Evolutionary conservation across 2,113 vertebrate species (phyloP).

Genomic region (Emydura subglobosa): DNA sequence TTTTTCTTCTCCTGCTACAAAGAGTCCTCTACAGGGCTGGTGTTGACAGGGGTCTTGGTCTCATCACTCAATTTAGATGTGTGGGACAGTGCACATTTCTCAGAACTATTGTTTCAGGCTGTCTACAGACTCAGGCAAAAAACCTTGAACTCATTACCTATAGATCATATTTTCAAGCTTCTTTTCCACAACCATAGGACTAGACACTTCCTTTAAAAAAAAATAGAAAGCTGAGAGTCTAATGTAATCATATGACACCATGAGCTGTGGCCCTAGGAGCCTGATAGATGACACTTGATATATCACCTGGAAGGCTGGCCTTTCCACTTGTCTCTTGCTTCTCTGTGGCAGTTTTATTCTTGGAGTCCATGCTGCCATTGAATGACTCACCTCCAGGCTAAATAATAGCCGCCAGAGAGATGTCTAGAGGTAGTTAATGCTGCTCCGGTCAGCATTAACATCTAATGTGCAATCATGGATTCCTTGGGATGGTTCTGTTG

Average conservation of each 20-base stretch:
- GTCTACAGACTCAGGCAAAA: background rate
- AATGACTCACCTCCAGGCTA: background rate
- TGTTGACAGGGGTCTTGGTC: background rate
- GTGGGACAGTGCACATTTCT: background rate
- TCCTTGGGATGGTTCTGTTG: background rate
- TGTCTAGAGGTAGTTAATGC: background rate
- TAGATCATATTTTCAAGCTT: background rate
- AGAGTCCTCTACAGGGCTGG: background rate
- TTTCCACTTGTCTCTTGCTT: background rate
- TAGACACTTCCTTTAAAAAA: background rate
- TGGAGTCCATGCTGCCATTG: background rate
- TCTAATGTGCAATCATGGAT: background rate
- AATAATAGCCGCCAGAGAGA: background rate
- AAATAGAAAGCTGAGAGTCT: background rate
- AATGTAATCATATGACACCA: background rate
- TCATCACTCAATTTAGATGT: background rate
- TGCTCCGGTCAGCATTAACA: background rate
- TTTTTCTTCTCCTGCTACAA: background rate
- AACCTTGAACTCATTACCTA: background rate
- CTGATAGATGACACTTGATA: background rate
- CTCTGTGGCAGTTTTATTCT: background rate
- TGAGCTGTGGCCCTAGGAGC: background rate
- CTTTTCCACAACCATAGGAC: background rate
- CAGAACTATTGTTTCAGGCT: background rate
- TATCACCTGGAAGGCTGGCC: background rate